A percentile compares a stretch with the other conserved stretches of the same genome.
These are phyloP conservation scores for Rhineura floridana DNA, from an alignment of 2,113 vertebrate genomes.

Conservation along the genomic window DNA sequence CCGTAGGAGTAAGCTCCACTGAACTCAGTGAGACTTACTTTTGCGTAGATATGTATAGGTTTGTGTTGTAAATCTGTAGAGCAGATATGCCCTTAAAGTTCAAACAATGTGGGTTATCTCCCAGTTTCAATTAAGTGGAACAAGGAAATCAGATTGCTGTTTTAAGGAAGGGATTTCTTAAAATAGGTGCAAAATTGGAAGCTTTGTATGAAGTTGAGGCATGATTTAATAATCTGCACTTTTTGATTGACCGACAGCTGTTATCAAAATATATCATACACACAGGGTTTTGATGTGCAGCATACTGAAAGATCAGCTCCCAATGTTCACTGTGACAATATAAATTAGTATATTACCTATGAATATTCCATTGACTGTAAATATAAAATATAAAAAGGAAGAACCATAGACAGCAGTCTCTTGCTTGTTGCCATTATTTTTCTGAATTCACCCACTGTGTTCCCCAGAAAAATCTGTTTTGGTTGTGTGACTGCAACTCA, in stretches of 20 bases:
- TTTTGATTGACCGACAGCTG: background rate
- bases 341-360: background rate
- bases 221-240: background rate
- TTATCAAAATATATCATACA: background rate
- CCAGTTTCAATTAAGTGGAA: background rate
- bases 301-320: too few species aligned
- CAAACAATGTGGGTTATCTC: background rate
- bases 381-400: background rate
- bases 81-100: background rate
- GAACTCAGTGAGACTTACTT: background rate
- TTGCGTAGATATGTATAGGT: background rate
- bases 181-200: background rate
- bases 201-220: background rate
- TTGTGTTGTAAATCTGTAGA: background rate
- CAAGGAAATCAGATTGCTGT: background rate
- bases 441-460: constrained; percentile 13
- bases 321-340: background rate
- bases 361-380: background rate
- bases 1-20: background rate
- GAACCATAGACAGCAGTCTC: constrained; percentile 22
- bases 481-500: constrained; percentile 10
- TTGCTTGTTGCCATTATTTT: accelerated
- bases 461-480: accelerated
- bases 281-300: background rate
- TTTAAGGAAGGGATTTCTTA: background rate